These are phyloP conservation scores for Ambastaia sidthimunki DNA, from an alignment of 2,797 vertebrate species.

Conservation along the genomic window DNA sequence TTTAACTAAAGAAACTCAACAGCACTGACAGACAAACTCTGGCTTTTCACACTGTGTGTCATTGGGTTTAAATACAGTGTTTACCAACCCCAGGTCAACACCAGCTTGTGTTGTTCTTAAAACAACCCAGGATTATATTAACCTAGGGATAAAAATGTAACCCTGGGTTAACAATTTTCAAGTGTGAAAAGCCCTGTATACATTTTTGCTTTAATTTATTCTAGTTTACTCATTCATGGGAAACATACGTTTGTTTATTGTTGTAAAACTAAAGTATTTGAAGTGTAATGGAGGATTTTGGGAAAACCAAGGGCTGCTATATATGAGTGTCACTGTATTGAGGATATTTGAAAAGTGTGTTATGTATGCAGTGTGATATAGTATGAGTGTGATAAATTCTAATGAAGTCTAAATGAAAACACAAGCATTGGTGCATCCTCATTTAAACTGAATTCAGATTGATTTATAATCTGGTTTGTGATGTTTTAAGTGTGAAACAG, in stretches of 20 bases:
- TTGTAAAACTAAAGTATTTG: neutral
- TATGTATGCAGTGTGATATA: slow-evolving; percentile 13
- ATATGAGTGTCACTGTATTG: neutral
- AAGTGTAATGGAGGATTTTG: slow-evolving; percentile 1
- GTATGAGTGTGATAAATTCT: slow-evolving; percentile 17
- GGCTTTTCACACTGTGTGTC: neutral
- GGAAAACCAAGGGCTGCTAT: slow-evolving; percentile 44
- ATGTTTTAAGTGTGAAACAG: neutral
- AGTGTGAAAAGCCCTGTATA: slow-evolving; percentile 15
- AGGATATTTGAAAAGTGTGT: slow-evolving; percentile 5
- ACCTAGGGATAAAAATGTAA: neutral
- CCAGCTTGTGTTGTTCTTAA: neutral
- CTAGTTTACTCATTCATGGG: neutral
- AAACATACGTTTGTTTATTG: neutral
- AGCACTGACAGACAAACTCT: too few species aligned
- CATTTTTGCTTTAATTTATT: neutral
- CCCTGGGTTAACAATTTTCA: neutral
- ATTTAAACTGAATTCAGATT: slow-evolving; percentile 8
- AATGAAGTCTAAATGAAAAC: slow-evolving; percentile 14
- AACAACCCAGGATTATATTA: neutral
- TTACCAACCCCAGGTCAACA: too few species aligned
- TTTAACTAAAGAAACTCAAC: too few species aligned
- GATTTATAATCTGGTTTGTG: neutral
- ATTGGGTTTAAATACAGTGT: neutral
- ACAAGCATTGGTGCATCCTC: neutral